Evolutionary conservation across 2,797 vertebrate species (phyloP).

Genomic region (Hydrophis major): DNA sequence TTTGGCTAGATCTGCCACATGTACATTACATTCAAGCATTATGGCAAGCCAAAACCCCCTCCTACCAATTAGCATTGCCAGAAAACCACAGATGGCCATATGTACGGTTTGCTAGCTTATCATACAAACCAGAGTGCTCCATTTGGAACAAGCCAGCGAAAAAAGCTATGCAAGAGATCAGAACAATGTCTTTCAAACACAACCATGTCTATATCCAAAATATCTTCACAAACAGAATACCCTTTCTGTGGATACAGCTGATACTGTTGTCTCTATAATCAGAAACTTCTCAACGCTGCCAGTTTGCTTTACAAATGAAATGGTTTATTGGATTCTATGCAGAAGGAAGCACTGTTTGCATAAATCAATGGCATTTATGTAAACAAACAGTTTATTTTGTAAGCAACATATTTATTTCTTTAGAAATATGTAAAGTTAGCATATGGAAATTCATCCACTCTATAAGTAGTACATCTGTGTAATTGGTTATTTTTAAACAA

Average conservation of each 20-base stretch:
- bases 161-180: not conserved
- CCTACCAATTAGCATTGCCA: not conserved
- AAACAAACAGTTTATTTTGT: slow-evolving; percentile 61
- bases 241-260: not conserved
- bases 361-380: slow-evolving; percentile 63
- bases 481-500: slow-evolving; percentile 64
- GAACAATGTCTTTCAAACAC: not conserved
- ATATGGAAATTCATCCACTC: slow-evolving; percentile 65
- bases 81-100: not conserved
- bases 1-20: not conserved
- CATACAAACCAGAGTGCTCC: not conserved
- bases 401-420: slow-evolving; percentile 70
- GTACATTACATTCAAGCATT: not conserved
- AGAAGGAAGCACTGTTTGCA: slow-evolving; percentile 50
- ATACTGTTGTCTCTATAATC: not conserved
- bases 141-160: not conserved
- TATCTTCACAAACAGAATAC: not conserved
- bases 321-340: slow-evolving; percentile 26
- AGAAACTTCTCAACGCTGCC: slow-evolving; percentile 17
- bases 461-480: slow-evolving; percentile 68
- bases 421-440: slow-evolving; percentile 64
- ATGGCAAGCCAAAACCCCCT: not conserved
- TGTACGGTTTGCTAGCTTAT: not conserved
- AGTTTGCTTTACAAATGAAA: slow-evolving; percentile 36
- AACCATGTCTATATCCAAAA: not conserved